phyloP scores from a whole-genome alignment of 2,888 invertebrate species.

The Stenurella melanura region DNA sequence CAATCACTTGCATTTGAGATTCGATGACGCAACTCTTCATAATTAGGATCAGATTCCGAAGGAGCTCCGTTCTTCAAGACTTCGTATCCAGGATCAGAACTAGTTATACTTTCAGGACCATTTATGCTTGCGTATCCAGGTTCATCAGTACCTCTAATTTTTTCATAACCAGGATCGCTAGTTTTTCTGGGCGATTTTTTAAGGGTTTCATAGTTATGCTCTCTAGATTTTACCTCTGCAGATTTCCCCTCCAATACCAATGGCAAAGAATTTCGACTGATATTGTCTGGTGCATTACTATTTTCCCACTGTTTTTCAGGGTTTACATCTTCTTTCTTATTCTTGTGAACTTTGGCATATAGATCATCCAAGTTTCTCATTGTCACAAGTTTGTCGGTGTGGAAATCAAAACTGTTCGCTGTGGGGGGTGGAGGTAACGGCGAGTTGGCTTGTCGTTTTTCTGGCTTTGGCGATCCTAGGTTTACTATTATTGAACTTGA shows the following conservation, averaged over 20 bases:
- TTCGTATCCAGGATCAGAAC: slow-evolving; percentile 84
- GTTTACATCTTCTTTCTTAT: slow-evolving; percentile 66
- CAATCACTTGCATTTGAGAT: slow-evolving; percentile 69
- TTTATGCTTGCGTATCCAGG: slow-evolving; percentile 72
- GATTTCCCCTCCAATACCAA: slow-evolving; percentile 45
- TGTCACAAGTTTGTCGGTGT: slow-evolving; percentile 66
- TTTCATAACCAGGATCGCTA: slow-evolving; percentile 68
- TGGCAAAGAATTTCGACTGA: slow-evolving; percentile 35
- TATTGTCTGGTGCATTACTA: slow-evolving; percentile 45
- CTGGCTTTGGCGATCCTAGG: slow-evolving; percentile 88
- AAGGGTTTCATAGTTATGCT: slow-evolving; percentile 80
- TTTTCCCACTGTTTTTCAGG: slow-evolving; percentile 51
- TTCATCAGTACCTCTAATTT: slow-evolving; percentile 63
- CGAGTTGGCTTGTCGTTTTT: slow-evolving; percentile 92
- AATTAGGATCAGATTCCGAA: slow-evolving; percentile 84
- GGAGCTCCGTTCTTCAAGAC: slow-evolving; percentile 74
- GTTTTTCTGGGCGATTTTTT: slow-evolving; percentile 69
- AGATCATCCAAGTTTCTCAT: slow-evolving; percentile 87
- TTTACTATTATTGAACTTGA: slow-evolving; percentile 78
- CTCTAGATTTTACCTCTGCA: slow-evolving; percentile 57
- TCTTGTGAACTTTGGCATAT: slow-evolving; percentile 91
- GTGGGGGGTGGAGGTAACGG: slow-evolving; percentile 89
- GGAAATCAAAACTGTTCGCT: slow-evolving; percentile 69
- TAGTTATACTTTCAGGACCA: slow-evolving; percentile 78
- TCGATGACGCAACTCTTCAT: slow-evolving; percentile 82